Percentiles rank a stretch among this genome's conserved stretches.
Conservation (phyloP, 2,888 invertebrate species). For the Spialia ferax region DNA sequence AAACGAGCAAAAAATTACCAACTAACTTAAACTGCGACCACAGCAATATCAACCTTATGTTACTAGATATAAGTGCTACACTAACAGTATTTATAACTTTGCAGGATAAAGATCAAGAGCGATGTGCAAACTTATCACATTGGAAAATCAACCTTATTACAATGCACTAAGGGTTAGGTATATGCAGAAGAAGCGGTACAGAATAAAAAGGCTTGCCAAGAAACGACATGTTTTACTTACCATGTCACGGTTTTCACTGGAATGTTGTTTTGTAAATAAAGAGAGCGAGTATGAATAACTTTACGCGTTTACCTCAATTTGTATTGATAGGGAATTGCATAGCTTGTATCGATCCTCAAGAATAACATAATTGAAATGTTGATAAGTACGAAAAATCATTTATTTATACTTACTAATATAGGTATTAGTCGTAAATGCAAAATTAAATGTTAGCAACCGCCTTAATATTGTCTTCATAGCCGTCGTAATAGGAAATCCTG, state of each 20-base stretch:
- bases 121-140: conserved; percentile 38
- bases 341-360: neutral
- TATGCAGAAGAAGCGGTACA: conserved; percentile 8
- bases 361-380: too few species aligned
- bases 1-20: conserved; percentile 63
- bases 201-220: conserved; percentile 42
- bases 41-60: conserved; percentile 53
- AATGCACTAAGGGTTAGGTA: conserved; percentile 23
- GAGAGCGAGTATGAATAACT: conserved; percentile 25
- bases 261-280: conserved; percentile 52
- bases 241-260: conserved; percentile 49
- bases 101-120: conserved; percentile 42
- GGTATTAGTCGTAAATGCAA: too few species aligned
- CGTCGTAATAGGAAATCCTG: too few species aligned
- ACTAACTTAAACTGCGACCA: conserved; percentile 40
- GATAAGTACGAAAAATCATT: too few species aligned
- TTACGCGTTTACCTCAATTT: conserved; percentile 25
- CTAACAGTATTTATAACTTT: conserved; percentile 11
- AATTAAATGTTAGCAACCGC: too few species aligned
- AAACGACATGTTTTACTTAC: conserved; percentile 48
- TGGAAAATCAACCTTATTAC: conserved; percentile 29
- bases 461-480: too few species aligned
- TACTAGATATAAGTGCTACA: neutral
- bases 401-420: too few species aligned
- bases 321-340: neutral